Conservation (phyloP, 2,888 invertebrate species). For the Chirona hameri region DNA sequence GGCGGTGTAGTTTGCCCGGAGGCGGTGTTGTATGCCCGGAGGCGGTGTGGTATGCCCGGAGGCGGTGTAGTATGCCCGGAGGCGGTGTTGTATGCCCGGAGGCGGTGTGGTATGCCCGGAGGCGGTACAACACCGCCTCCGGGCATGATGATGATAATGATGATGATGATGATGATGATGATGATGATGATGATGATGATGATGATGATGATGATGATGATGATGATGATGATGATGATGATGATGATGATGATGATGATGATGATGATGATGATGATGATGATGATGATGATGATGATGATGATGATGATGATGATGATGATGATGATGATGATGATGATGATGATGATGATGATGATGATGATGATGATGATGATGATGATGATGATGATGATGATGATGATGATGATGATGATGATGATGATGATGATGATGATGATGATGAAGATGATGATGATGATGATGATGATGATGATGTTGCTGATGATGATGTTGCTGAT, state of each 20-base stretch:
- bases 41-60: no score
- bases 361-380: conserved; percentile 22
- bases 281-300: conserved; percentile 22
- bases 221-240: conserved; percentile 22
- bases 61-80: no score
- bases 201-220: conserved; percentile 10
- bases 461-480: no score
- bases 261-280: conserved; percentile 22
- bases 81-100: no score
- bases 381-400: conserved; percentile 22
- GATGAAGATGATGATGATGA: conserved; percentile 11
- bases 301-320: conserved; percentile 22
- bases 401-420: conserved; percentile 22
- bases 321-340: conserved; percentile 22
- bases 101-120: no score
- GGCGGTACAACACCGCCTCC: no score
- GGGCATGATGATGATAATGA: no score
- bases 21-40: no score
- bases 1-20: no score
- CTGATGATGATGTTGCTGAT: no score
- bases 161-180: conserved; percentile 22
- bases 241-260: conserved; percentile 22
- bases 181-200: conserved; percentile 22
- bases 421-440: conserved; percentile 22
- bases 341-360: conserved; percentile 22